Conservation (phyloP, 2,113 vertebrate genomes). For the Paradoxurus hermaphroditus region DNA sequence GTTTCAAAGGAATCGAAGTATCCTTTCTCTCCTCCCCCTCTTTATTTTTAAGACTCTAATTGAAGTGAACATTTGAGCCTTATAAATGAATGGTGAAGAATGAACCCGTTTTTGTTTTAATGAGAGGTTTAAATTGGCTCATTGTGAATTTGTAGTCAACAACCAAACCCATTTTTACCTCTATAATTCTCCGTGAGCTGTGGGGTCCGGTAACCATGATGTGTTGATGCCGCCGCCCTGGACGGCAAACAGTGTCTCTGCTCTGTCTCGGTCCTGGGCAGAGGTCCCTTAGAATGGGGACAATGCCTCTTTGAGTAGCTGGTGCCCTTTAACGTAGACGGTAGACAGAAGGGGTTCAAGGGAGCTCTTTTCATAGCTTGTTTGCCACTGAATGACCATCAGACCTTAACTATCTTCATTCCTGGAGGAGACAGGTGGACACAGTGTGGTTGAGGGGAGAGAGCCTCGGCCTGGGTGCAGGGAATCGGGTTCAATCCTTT, state of each 20-base stretch:
- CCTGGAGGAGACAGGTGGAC: neutral
- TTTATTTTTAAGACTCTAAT: slow-evolving; percentile 28
- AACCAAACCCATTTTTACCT: slow-evolving; percentile 26
- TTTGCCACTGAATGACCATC: neutral
- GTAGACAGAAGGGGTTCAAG: neutral
- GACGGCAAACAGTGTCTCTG: neutral
- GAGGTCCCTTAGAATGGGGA: neutral
- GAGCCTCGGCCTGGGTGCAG: neutral
- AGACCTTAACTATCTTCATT: neutral
- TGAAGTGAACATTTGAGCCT: slow-evolving; percentile 8
- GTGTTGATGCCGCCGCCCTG: neutral
- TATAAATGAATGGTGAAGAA: slow-evolving; percentile 13
- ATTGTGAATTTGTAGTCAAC: slow-evolving; percentile 13
- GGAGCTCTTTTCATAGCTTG: neutral
- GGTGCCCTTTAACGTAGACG: neutral
- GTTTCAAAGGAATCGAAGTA: slow-evolving; percentile 17
- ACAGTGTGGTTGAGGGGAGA: neutral
- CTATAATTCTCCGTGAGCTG: neutral
- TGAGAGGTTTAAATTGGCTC: neutral
- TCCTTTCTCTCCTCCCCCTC: neutral
- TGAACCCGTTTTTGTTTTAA: neutral
- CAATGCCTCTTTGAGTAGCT: slow-evolving; percentile 2
- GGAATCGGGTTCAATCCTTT: neutral
- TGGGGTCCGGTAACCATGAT: neutral
- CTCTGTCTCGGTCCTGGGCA: neutral